phyloP scores from a whole-genome alignment of 2,113 vertebrate species.

The Percina caprodes region DNA sequence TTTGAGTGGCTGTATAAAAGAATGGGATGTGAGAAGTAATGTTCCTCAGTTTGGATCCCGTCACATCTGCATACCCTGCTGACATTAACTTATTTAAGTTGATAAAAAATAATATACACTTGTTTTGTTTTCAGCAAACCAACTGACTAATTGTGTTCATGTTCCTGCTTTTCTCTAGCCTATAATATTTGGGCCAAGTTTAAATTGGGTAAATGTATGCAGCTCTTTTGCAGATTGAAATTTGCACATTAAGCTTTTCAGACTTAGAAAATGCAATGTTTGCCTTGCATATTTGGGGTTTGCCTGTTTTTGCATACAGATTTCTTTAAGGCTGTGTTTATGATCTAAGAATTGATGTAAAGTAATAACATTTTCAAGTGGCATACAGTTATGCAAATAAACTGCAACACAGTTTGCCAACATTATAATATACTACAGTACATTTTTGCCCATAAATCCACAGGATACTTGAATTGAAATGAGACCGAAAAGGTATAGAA shows the following conservation, averaged over 20 bases:
- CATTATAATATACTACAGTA: neutral
- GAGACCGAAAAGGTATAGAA: neutral
- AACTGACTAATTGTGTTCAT: neutral
- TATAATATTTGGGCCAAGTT: no score
- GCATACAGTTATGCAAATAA: neutral
- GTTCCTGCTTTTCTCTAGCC: neutral
- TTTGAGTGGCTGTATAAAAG: neutral
- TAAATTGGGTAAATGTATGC: neutral
- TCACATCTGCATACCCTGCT: neutral
- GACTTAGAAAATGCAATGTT: neutral
- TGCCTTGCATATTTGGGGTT: neutral
- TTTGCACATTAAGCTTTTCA: neutral
- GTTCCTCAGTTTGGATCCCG: neutral
- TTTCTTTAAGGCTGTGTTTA: neutral
- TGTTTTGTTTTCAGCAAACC: neutral
- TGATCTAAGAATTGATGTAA: neutral
- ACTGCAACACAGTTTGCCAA: neutral
- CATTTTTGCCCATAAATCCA: neutral
- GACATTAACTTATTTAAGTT: no score
- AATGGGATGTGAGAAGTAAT: neutral
- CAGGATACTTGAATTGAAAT: neutral
- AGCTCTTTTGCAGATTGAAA: slow-evolving; percentile 6
- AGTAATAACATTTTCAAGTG: no score
- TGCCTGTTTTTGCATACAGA: neutral
- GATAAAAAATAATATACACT: neutral